Conservation (phyloP, 2,797 vertebrate genomes). For the Coracias cyanogaster region DNA sequence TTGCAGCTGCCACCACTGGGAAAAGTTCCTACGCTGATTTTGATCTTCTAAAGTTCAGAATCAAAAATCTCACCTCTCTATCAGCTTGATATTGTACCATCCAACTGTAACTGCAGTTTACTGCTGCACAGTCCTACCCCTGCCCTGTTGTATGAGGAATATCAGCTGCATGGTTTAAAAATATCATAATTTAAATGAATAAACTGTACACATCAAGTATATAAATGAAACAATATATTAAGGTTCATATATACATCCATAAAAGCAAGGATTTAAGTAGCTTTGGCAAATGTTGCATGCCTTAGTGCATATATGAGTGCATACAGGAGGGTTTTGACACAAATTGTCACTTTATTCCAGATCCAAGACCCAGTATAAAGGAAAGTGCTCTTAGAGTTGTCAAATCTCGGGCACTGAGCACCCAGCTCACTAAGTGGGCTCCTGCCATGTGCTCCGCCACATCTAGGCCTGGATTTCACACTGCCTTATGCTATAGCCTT, state of each 20-base stretch:
- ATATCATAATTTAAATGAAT: background rate
- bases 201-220: background rate
- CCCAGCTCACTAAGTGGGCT: background rate
- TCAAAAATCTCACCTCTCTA: background rate
- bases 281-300: background rate
- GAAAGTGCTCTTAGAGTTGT: background rate
- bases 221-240: background rate
- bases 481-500: background rate
- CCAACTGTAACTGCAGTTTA: background rate
- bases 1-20: slow-evolving; percentile 18
- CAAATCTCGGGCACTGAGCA: background rate
- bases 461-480: background rate
- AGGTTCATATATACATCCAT: background rate
- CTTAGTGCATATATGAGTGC: background rate
- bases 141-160: background rate
- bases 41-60: slow-evolving; percentile 33
- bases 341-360: background rate
- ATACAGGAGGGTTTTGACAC: background rate
- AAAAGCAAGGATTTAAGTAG: background rate
- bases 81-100: background rate
- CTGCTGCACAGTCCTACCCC: background rate
- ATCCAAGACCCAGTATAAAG: background rate
- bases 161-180: background rate
- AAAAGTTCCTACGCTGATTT: slow-evolving; percentile 5
- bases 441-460: background rate